Evolutionary conservation across 2,888 invertebrate genomes (phyloP).

Genomic region (Epirrhoe tristata): DNA sequence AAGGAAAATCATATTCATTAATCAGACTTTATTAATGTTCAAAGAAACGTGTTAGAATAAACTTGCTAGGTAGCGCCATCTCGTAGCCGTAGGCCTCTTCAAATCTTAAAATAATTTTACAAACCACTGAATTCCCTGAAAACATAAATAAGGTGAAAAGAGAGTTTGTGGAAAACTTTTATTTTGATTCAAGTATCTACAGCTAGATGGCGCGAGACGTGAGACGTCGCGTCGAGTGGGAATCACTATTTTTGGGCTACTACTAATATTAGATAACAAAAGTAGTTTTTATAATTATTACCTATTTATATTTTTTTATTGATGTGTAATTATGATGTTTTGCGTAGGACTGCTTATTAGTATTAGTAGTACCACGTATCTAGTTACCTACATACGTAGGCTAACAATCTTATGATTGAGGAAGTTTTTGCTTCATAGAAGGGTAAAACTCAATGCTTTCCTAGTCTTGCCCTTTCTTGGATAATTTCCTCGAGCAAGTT

Average conservation of each 20-base stretch:
- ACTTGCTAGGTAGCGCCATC: constrained; percentile 21
- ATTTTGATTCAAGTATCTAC: constrained; percentile 1
- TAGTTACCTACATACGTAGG: too few relatives aligned
- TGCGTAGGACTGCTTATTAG: too few relatives aligned
- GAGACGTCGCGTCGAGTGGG: too few relatives aligned
- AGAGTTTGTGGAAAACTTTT: not conserved
- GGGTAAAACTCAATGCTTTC: too few relatives aligned
- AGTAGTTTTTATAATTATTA: too few relatives aligned
- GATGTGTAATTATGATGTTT: too few relatives aligned
- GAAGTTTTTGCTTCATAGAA: too few relatives aligned
- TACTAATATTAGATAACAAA: too few relatives aligned
- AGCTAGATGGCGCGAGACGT: constrained; percentile 22
- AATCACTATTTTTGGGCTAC: not conserved
- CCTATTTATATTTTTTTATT: too few relatives aligned
- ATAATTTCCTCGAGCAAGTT: not conserved
- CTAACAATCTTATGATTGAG: too few relatives aligned
- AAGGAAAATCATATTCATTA: not conserved
- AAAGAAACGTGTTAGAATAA: not conserved
- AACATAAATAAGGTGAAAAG: not conserved
- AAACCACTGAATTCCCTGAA: not conserved
- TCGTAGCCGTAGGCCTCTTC: not conserved
- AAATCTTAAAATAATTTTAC: not conserved
- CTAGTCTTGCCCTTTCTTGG: not conserved
- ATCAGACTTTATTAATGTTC: too few relatives aligned
- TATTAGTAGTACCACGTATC: too few relatives aligned